Evolutionary conservation across 2,797 vertebrate species (phyloP), one percentile per base, ranked within the genome.

Genomic region (Falco berigora): DNA sequence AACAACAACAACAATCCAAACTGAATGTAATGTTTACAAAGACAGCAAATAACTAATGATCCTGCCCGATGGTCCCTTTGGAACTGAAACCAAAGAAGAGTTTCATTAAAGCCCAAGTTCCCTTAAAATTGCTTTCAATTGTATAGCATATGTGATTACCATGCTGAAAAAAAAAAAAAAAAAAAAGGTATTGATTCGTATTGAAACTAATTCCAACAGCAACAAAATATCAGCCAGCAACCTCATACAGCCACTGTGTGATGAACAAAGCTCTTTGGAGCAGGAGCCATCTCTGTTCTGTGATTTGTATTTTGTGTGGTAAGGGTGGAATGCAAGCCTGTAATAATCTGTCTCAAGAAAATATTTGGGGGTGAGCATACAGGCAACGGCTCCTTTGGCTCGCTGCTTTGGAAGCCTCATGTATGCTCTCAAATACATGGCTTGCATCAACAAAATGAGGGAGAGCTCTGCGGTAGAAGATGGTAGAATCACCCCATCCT

Each of bases 201-300:
- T 82, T 42, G 77, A 92, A 97, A 94, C 61, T 21, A 73, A 90
- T 94, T 97, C 90, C 92, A 95, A 83, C 34, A 96, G 75, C 93
- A 96, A 94, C 80, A 96, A 83, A 95, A 78, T 85, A 92, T 77
- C 82, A 96, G 94, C 84, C 61, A 49, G 86, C 72, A 96, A 67
- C 69, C 69, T 82, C 66, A 72, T 61, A 44, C 61, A 91, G 90
- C 87, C 86, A 88, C 92, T 72, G 73, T 75, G 86, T 0, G 2
- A 79, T 11, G 38, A 86, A 68, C 78, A 68, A 83, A 89, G 89
- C 76, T 76, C 61, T 78, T 90, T 30, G 74, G 77, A 86, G 84
- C 83, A 85, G 80, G 38, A 91, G 46, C 50, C 86, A 91, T 82
- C 64, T 86, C 92, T 50, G 24, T 92, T 88, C 83, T 74, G 59